Conservation (phyloP, 2,888 invertebrate species). For the Malacosoma neustria region DNA sequence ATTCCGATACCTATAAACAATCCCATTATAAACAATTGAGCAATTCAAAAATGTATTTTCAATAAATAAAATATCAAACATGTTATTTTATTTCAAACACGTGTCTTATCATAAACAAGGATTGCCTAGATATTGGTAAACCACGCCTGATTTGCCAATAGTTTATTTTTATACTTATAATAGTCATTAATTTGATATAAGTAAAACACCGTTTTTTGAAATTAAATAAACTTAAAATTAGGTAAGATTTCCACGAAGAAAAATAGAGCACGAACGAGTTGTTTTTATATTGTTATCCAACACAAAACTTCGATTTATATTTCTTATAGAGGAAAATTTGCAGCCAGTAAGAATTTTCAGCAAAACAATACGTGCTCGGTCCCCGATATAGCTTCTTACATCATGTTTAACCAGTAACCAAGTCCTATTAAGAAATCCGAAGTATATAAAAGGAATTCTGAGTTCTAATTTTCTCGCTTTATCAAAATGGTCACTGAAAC, state of each 20-base stretch:
- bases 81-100: background rate
- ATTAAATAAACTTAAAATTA: too few species aligned
- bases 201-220: too few species aligned
- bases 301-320: too few species aligned
- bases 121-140: background rate
- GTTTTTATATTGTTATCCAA: too few species aligned
- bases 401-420: conserved; percentile 35
- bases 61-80: background rate
- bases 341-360: background rate
- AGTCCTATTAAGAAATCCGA: conserved; percentile 42
- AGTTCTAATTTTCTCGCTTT: conserved; percentile 24
- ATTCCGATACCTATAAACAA: background rate
- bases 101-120: background rate
- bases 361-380: background rate
- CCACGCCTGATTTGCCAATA: background rate
- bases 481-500: conserved; percentile 36
- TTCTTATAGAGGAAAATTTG: too few species aligned
- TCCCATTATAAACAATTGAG: background rate
- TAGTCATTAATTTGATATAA: too few species aligned
- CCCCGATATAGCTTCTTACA: conserved; percentile 16
- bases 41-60: background rate
- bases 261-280: too few species aligned
- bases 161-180: too few species aligned
- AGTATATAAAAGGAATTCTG: conserved; percentile 40
- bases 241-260: too few species aligned